A percentile compares a stretch with the other conserved stretches of the same genome.
Evolutionary conservation across 1,140 invertebrate genomes (phyloP).

Genomic region (Luehdorfia chinensis): DNA sequence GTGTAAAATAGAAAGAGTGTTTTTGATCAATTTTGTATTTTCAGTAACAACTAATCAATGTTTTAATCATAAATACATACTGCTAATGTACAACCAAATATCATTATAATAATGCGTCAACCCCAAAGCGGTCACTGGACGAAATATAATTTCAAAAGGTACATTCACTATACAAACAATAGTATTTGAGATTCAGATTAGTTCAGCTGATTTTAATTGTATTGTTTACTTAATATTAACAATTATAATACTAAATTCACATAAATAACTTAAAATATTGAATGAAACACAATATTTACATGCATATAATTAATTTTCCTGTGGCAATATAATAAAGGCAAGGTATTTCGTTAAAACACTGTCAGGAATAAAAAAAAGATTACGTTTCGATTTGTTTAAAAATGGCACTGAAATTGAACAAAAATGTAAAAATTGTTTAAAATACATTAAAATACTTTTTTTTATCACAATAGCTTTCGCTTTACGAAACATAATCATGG

Average conservation of each 20-base stretch:
- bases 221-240: constrained; percentile 64
- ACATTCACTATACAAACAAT: constrained; percentile 59
- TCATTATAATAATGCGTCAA: constrained; percentile 55
- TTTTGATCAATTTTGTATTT: constrained; percentile 71
- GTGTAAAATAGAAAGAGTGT: too few species aligned
- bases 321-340: constrained; percentile 43
- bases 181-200: constrained; percentile 67
- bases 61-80: constrained; percentile 73
- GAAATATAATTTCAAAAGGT: constrained; percentile 63
- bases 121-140: constrained; percentile 58
- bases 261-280: constrained; percentile 70
- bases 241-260: constrained; percentile 65
- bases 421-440: constrained; percentile 24
- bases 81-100: constrained; percentile 63
- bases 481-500: constrained; percentile 52
- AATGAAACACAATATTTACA: constrained; percentile 61
- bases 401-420: constrained; percentile 38
- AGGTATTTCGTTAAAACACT: constrained; percentile 44
- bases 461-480: constrained; percentile 59
- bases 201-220: constrained; percentile 68
- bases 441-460: constrained; percentile 56
- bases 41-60: constrained; percentile 76
- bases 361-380: constrained; percentile 55
- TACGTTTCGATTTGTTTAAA: constrained; percentile 32
- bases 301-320: constrained; percentile 48